phyloP scores from a whole-genome alignment of 2,113 vertebrate species.

The Microcebus griseorufus region DNA sequence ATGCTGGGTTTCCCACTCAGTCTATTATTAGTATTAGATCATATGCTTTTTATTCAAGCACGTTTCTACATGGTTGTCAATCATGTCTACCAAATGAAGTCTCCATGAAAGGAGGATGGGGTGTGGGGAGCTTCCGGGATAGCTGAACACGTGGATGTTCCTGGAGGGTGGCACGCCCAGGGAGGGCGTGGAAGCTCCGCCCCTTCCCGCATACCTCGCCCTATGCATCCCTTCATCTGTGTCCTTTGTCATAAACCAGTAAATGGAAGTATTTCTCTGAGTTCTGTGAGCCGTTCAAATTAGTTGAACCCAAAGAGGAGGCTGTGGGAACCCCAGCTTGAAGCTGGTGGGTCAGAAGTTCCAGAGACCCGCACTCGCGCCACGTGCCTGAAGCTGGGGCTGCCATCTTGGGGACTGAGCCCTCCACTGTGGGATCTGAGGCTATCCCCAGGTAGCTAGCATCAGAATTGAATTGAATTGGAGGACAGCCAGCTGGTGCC shows the following conservation, averaged over 20 bases:
- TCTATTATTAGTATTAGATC: neutral
- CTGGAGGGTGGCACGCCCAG: neutral
- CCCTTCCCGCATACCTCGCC: neutral
- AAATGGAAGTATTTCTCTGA: neutral
- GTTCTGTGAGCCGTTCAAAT: neutral
- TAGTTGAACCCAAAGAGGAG: neutral
- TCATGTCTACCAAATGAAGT: neutral
- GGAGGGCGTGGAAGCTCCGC: neutral
- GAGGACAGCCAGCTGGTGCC: neutral
- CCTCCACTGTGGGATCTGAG: neutral
- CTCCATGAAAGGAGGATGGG: neutral
- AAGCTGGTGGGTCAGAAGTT: neutral
- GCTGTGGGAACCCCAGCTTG: neutral
- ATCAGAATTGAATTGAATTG: neutral
- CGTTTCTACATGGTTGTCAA: neutral
- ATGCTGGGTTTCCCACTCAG: neutral
- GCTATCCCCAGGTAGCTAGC: neutral
- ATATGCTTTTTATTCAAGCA: neutral
- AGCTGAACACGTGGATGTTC: neutral
- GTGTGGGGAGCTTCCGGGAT: neutral
- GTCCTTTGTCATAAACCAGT: neutral
- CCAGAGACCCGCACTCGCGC: neutral
- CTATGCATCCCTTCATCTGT: neutral
- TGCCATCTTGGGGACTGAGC: neutral
- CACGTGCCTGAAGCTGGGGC: neutral